Evolutionary conservation across 2,888 invertebrate genomes (phyloP).

Genomic region (Willowsia nigromaculata): DNA sequence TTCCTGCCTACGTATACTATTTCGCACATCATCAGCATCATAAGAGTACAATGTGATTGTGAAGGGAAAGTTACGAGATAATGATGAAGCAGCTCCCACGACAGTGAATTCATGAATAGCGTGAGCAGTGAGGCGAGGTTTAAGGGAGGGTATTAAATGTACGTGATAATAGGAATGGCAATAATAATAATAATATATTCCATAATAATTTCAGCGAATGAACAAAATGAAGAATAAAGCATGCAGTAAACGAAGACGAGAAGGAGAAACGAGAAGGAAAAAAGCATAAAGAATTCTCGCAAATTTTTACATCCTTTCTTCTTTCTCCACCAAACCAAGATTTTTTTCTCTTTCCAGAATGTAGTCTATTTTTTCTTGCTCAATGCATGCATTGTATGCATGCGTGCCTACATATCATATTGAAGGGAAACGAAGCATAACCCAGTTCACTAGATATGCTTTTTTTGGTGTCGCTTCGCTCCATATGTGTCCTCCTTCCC

Average conservation of each 20-base stretch:
- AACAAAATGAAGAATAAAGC: conserved; percentile 51
- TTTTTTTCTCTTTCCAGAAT: too few species aligned
- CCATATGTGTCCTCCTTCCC: conserved; percentile 66
- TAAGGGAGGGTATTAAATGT: neutral
- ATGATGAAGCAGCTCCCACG: neutral
- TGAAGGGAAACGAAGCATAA: conserved; percentile 36
- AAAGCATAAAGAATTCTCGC: conserved; percentile 39
- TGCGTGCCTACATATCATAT: neutral
- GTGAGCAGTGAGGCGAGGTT: neutral
- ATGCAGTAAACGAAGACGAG: neutral
- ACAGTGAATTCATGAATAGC: neutral
- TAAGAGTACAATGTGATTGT: neutral
- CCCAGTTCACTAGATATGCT: conserved; percentile 62
- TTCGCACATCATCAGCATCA: neutral
- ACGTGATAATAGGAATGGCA: conserved; percentile 24
- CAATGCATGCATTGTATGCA: neutral
- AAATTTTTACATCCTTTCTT: conserved; percentile 55
- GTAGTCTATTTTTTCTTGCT: neutral
- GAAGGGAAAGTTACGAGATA: neutral
- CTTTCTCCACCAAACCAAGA: neutral
- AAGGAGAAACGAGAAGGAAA: neutral
- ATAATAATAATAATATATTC: conserved; percentile 40
- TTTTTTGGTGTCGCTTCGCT: conserved; percentile 56
- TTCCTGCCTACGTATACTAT: neutral
- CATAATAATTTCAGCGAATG: conserved; percentile 32